Evolutionary conservation across 2,888 invertebrate genomes (phyloP).

Genomic region (Cyrtodaria siliqua): DNA sequence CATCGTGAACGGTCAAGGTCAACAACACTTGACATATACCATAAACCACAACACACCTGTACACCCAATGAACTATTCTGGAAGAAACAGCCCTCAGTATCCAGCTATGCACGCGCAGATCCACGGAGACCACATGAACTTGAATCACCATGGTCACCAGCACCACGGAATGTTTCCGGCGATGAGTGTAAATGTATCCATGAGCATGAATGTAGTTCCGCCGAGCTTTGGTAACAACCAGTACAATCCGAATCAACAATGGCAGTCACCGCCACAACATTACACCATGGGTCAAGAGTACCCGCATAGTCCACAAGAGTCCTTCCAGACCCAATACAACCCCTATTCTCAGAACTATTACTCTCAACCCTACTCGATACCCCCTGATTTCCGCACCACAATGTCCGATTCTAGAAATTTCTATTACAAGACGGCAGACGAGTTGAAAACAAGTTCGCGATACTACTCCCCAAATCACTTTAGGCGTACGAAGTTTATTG

Average conservation of each 20-base stretch:
- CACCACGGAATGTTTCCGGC: constrained; percentile 90
- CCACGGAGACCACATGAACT: constrained; percentile 64
- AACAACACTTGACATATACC: constrained; percentile 65
- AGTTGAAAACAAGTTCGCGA: constrained; percentile 70
- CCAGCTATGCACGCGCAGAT: constrained; percentile 63
- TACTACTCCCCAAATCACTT: constrained; percentile 68
- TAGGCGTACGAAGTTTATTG: constrained; percentile 73
- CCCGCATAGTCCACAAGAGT: constrained; percentile 69
- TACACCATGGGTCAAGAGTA: constrained; percentile 60
- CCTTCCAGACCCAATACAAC: constrained; percentile 68
- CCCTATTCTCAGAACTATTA: constrained; percentile 65
- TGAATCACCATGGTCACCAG: constrained; percentile 48
- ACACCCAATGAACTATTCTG: constrained; percentile 65
- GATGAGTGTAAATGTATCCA: constrained; percentile 98
- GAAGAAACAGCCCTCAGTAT: constrained; percentile 68
- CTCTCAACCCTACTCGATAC: constrained; percentile 68
- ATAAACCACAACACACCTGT: constrained; percentile 67
- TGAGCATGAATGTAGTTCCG: constrained; percentile 97
- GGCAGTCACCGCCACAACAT: constrained; percentile 64
- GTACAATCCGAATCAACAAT: constrained; percentile 70
- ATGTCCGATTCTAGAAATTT: constrained; percentile 68
- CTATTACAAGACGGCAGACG: constrained; percentile 77
- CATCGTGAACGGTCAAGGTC: constrained; percentile 43
- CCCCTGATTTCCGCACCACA: constrained; percentile 72
- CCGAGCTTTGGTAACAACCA: constrained; percentile 70